These are phyloP conservation scores for Melanotus villosus DNA, from an alignment of 2,888 invertebrate species.

Conservation along the genomic window DNA sequence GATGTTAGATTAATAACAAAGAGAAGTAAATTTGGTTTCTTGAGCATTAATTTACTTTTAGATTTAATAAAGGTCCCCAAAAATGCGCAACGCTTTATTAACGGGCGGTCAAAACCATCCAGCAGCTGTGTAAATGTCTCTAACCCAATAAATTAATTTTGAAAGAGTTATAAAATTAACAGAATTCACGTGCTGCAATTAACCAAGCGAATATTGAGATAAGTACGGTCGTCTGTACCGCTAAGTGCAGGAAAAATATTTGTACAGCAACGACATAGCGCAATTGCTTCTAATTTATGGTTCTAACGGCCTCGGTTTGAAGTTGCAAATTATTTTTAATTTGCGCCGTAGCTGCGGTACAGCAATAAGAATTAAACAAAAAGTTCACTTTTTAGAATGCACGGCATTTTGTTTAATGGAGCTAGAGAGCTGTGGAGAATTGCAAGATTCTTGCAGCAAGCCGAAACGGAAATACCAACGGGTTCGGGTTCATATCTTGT, in stretches of 20 bases:
- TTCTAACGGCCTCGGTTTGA: conserved; percentile 17
- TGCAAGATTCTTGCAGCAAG: neutral
- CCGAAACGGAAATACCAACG: conserved; percentile 11
- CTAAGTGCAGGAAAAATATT: conserved; percentile 29
- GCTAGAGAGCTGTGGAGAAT: neutral
- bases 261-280: conserved; percentile 30
- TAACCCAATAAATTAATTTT: no score
- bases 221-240: conserved; percentile 17
- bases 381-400: neutral
- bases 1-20: no score
- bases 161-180: no score
- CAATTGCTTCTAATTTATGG: conserved; percentile 27
- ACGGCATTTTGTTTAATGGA: neutral
- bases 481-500: neutral
- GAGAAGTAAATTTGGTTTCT: no score
- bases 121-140: no score
- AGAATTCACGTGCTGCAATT: neutral
- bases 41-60: no score
- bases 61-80: no score
- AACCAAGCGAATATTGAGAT: conserved; percentile 16
- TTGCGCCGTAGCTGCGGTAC: conserved; percentile 3
- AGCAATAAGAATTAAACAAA: neutral
- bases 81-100: no score
- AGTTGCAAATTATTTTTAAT: conserved; percentile 31
- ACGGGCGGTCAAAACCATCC: no score